These are phyloP conservation scores for Coluber constrictor DNA, from an alignment of 2,797 vertebrate genomes.

Conservation along the genomic window DNA sequence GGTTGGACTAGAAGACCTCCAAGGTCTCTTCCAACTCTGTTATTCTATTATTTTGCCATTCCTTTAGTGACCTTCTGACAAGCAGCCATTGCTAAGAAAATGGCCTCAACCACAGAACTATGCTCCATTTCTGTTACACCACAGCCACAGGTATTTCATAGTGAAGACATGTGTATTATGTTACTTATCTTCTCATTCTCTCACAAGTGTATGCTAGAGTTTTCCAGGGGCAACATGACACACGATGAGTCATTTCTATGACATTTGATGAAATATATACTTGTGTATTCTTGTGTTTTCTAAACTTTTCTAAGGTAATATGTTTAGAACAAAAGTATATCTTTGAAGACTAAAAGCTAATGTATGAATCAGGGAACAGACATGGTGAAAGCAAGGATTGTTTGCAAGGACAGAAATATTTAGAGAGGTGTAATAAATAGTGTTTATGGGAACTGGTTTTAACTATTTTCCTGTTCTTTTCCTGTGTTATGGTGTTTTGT, in stretches of 20 bases:
- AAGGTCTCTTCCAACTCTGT: neutral
- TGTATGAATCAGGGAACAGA: neutral
- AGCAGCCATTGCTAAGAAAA: too few relatives aligned
- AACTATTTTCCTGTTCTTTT: neutral
- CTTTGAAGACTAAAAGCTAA: neutral
- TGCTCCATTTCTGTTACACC: neutral
- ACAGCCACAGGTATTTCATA: neutral
- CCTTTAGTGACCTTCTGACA: neutral
- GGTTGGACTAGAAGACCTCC: neutral
- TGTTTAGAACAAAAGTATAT: neutral
- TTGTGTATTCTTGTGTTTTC: neutral
- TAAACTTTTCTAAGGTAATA: neutral
- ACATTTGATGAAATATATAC: neutral
- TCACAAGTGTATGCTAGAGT: neutral
- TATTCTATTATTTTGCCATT: neutral
- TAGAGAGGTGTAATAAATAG: neutral
- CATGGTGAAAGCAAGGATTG: neutral
- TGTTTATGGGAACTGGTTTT: neutral
- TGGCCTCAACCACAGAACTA: too few relatives aligned
- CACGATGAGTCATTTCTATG: neutral
- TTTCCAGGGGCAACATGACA: neutral
- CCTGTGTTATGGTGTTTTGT: neutral
- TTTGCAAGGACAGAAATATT: neutral
- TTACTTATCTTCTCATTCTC: neutral
- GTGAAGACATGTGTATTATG: neutral